Evolutionary conservation across 2,797 vertebrate genomes (phyloP).

Genomic region (Valencia hispanica): DNA sequence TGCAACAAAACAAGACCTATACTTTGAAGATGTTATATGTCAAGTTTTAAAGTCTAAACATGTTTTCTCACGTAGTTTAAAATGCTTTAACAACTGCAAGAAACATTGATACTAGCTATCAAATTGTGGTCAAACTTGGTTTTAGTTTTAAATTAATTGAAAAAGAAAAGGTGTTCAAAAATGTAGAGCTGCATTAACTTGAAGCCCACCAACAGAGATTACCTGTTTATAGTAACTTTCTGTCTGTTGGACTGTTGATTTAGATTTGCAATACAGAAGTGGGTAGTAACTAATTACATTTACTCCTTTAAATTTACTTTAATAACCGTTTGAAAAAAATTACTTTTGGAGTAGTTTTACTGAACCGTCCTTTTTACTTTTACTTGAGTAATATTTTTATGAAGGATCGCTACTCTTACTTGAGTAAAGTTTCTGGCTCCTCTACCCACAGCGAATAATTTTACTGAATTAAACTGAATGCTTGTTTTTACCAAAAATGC

Average conservation of each 20-base stretch:
- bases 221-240: conserved; percentile 11
- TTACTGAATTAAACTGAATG: too few relatives aligned
- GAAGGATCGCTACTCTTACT: too few relatives aligned
- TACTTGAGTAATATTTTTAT: too few relatives aligned
- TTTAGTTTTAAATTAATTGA: neutral
- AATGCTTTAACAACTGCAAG: neutral
- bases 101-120: neutral
- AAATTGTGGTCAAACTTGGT: neutral
- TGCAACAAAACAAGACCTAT: neutral
- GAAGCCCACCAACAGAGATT: conserved; percentile 26
- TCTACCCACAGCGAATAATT: too few relatives aligned
- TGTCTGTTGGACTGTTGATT: neutral
- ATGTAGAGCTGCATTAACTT: neutral
- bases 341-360: too few relatives aligned
- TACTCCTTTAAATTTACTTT: too few relatives aligned
- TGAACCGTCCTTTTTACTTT: too few relatives aligned
- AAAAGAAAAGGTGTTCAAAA: neutral
- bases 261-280: too few relatives aligned
- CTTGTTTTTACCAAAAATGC: too few relatives aligned
- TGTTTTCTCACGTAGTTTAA: neutral
- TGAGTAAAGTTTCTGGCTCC: too few relatives aligned
- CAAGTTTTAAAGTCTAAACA: neutral
- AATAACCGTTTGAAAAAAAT: too few relatives aligned
- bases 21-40: neutral
- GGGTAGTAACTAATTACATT: too few relatives aligned